Evolutionary conservation across 2,113 vertebrate genomes (phyloP), one percentile per base, ranked within the genome.

Genomic region (Oryzias curvinotus): DNA sequence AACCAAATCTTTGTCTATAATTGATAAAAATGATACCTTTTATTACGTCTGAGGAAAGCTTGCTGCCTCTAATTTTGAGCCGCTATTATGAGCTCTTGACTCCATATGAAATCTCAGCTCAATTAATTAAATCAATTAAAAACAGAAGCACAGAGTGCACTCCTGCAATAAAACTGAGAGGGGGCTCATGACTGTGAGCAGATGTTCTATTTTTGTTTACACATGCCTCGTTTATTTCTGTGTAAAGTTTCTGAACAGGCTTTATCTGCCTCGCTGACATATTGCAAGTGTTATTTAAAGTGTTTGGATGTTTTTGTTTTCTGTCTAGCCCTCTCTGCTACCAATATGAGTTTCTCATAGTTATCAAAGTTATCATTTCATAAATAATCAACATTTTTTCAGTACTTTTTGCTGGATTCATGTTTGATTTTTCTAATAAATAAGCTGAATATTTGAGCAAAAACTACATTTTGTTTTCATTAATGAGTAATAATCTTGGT

Each of bases 71-170:
- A 68, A 80, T 80, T 84, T 70, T 63, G 75, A 75, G 61, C 52
- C 63, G 21, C 65, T 49, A 80, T 82, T 82, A 85, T 81, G 80
- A 77, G 66, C 73, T 74, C 67, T 75, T 73, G 77, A 82, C 85
- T 80, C 76, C 49, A 62, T 71, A 79, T 76, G 78, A 83, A 85
- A 76, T 77, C 78, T 79, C 60, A 52, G 41, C 75, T 77, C 63
- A 85, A 83, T 80, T 86, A 80, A 89, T 86, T 82, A 65, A 86
- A 85, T 82, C 68, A 86, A 82, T 86, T 84, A 75, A 84, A 80
- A 69, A 15, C 51, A 45, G 65, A 79, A 59, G 65, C 75, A 60
- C 62, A 50, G 74, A 57, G 62, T 62, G 77, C 75, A 76, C 65
- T 63, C 65, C 57, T 68, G 63, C 65, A 73, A 57, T 68, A 67